Conservation (phyloP, 2,113 vertebrate genomes). For the Grantiella picta region DNA sequence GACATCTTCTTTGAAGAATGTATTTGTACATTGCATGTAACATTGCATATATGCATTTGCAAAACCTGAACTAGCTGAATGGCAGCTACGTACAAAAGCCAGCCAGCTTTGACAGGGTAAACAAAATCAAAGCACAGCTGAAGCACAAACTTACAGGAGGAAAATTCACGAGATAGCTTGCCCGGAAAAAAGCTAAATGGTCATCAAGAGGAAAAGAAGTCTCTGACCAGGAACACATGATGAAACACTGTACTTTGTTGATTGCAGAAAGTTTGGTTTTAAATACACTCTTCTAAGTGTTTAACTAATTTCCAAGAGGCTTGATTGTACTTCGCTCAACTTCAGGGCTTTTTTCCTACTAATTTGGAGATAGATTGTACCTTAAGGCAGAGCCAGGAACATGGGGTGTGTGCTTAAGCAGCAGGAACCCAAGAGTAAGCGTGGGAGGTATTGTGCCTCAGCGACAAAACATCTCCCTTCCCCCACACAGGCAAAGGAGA, state of each 20-base stretch:
- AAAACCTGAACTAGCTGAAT: constrained; percentile 40
- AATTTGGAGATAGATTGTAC: constrained; percentile 45
- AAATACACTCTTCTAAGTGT: constrained; percentile 37
- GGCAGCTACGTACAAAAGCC: constrained; percentile 37
- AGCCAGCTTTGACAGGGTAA: constrained; percentile 25
- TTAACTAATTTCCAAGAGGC: constrained; percentile 54
- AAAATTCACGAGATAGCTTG: constrained; percentile 16
- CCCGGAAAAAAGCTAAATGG: constrained; percentile 29
- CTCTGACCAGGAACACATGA: constrained; percentile 38
- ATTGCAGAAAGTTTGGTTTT: constrained; percentile 55
- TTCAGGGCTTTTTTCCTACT: neutral
- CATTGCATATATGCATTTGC: constrained; percentile 46
- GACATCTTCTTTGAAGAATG: constrained; percentile 66
- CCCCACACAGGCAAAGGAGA: neutral
- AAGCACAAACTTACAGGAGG: constrained; percentile 10
- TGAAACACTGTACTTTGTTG: constrained; percentile 38
- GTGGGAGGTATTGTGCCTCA: constrained; percentile 14
- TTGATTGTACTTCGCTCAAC: constrained; percentile 10
- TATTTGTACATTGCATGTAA: constrained; percentile 59
- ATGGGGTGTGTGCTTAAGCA: neutral
- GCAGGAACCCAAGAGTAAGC: constrained; percentile 5
- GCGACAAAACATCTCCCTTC: constrained; percentile 10
- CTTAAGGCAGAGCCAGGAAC: constrained; percentile 35
- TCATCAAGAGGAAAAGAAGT: constrained; percentile 35
- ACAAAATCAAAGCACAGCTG: constrained; percentile 46